A percentile compares a stretch with the other conserved stretches of the same genome.
These are phyloP conservation scores for Petaurus breviceps DNA, from an alignment of 2,113 vertebrate genomes.

Conservation along the genomic window DNA sequence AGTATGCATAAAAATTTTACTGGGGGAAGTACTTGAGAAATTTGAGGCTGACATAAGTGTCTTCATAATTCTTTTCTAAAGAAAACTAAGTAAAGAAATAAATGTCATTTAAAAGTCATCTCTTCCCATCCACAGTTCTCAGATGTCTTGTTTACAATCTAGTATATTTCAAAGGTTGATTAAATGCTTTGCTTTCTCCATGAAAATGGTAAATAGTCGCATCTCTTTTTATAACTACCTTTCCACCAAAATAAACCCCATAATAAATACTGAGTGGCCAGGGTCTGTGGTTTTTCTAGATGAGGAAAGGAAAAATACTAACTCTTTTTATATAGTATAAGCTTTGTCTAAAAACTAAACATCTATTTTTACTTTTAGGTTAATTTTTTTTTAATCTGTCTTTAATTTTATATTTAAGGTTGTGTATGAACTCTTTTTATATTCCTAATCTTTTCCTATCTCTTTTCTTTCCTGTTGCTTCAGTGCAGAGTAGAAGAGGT, in stretches of 20 bases:
- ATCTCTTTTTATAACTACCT: neutral
- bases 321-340: neutral
- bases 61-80: neutral
- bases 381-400: neutral
- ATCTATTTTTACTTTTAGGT: neutral
- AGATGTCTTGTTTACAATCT: neutral
- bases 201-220: neutral
- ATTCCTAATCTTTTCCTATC: slow-evolving; percentile 84
- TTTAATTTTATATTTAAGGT: slow-evolving; percentile 29
- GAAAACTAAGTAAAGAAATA: neutral
- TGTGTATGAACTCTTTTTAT: slow-evolving; percentile 46
- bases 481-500: slow-evolving; percentile 99
- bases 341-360: neutral
- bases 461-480: slow-evolving; percentile 86
- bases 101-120: neutral
- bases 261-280: neutral
- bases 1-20: slow-evolving; percentile 77
- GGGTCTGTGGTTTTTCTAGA: neutral
- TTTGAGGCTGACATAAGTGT: slow-evolving; percentile 30
- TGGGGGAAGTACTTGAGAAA: neutral
- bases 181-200: neutral
- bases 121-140: neutral
- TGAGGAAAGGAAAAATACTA: neutral
- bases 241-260: neutral
- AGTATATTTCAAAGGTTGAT: neutral